Evolutionary conservation across 2,113 vertebrate species (phyloP).

Genomic region (Shinisaurus crocodilurus): DNA sequence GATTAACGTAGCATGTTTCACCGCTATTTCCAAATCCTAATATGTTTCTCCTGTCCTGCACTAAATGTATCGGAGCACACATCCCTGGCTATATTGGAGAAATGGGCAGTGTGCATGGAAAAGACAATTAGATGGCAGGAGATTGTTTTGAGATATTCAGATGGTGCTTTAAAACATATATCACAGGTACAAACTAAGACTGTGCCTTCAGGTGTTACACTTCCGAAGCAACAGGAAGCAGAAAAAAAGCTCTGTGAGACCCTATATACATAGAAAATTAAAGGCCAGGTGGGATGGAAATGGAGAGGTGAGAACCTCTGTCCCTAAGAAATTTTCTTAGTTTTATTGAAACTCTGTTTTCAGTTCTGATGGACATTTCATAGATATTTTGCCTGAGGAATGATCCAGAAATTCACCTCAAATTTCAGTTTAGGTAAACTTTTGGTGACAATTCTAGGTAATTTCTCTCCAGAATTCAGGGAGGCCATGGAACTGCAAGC

Average conservation of each 20-base stretch:
- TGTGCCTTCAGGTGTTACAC: background rate
- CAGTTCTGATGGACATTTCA: background rate
- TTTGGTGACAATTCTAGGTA: background rate
- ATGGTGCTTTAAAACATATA: background rate
- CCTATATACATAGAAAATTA: background rate
- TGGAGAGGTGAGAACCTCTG: background rate
- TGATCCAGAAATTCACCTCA: background rate
- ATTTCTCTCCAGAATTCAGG: background rate
- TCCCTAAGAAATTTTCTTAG: too few relatives aligned
- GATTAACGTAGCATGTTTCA: constrained; percentile 1
- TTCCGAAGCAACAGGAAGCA: background rate
- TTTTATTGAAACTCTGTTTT: background rate
- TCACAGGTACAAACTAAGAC: background rate
- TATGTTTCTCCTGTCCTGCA: background rate
- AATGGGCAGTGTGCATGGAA: background rate
- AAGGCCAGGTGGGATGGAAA: background rate
- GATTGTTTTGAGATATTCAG: background rate
- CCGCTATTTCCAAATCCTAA: background rate
- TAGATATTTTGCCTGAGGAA: background rate
- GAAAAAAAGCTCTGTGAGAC: background rate
- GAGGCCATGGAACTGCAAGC: background rate
- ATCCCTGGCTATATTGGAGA: background rate
- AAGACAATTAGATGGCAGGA: rapidly evolving
- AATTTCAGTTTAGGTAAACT: background rate
- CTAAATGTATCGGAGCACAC: constrained; percentile 18